Base-by-base conservation (phyloP, 1,140 invertebrate species). In the Ostrea edulis region DNA sequence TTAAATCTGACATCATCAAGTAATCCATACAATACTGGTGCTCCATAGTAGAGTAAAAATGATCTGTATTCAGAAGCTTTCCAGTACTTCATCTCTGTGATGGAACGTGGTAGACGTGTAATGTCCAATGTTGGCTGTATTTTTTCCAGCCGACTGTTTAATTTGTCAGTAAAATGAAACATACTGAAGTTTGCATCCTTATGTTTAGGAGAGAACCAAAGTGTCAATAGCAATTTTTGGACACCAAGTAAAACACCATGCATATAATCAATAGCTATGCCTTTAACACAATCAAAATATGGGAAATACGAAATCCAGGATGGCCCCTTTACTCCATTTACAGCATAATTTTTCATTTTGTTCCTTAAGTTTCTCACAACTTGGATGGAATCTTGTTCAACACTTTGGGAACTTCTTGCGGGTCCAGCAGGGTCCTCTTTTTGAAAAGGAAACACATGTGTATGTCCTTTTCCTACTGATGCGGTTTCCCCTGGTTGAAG, bases 181-280 rank as follows among this genome's bases (percentile, higher is more conserved):
- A 84, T n/a, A 54, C 22, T 88, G 29, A 82, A 90, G 2, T 53
- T 2, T 71, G 54, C 22, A 54, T 44, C 44, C 17, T 54, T 51
- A 51, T 77, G n/a, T 52, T 55, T 54, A 44, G 71, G 68, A n/a
- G 71, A 54, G 86, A 90, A 88, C 89, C 89, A 90, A 53, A 88
- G 51, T 17, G 22, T 54, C 12, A 88, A 84, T 11, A 90, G 53
- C 29, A 87, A 22, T 58, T 89, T 89, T 77, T 85, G 84, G 2
- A 90, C 77, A 2, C 89, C 89, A 8, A 90, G 86, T 22, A 90
- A 81, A 12, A 90, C 81, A 14, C 90, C 87, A 86, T 91, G 90
- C 87, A 91, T 90, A 77, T 90, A 90, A 55, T 88, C 87, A 17
- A 88, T 91, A n/a, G 85, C 87, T 20, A 90, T 90, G 0, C 89